These are phyloP conservation scores for Tetramorium alpestre DNA, from an alignment of 1,140 invertebrate genomes.

Conservation along the genomic window DNA sequence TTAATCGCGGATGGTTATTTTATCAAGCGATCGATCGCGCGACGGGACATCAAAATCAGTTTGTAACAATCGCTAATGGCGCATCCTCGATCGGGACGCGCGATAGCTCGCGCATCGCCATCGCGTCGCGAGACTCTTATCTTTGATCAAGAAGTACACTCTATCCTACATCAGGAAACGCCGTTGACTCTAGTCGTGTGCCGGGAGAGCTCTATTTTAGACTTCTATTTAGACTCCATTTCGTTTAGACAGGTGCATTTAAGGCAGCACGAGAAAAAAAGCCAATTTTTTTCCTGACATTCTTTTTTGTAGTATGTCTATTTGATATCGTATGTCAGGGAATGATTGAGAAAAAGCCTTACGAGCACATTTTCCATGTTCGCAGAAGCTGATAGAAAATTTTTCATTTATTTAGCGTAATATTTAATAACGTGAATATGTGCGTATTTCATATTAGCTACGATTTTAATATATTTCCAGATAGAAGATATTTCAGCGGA, in stretches of 20 bases:
- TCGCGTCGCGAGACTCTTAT: slow-evolving; percentile 14
- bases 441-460: neutral
- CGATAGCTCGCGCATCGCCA: slow-evolving; percentile 53
- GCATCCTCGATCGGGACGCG: slow-evolving; percentile 52
- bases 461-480: slow-evolving; percentile 8
- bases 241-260: slow-evolving; percentile 10
- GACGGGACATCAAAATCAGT: slow-evolving; percentile 62
- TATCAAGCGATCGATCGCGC: slow-evolving; percentile 42
- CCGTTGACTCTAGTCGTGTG: slow-evolving; percentile 22
- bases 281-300: neutral
- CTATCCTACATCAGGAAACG: slow-evolving; percentile 23
- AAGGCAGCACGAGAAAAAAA: neutral
- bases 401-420: neutral
- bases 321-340: neutral
- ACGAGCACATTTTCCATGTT: neutral
- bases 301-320: neutral
- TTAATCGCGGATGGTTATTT: slow-evolving; percentile 45
- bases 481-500: neutral
- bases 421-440: slow-evolving; percentile 15
- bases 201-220: neutral
- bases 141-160: slow-evolving; percentile 34
- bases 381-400: neutral
- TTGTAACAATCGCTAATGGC: slow-evolving; percentile 65
- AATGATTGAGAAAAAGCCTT: neutral
- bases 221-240: neutral